phyloP scores from a whole-genome alignment of 1,140 invertebrate genomes.

The Leguminivora glycinivorella region DNA sequence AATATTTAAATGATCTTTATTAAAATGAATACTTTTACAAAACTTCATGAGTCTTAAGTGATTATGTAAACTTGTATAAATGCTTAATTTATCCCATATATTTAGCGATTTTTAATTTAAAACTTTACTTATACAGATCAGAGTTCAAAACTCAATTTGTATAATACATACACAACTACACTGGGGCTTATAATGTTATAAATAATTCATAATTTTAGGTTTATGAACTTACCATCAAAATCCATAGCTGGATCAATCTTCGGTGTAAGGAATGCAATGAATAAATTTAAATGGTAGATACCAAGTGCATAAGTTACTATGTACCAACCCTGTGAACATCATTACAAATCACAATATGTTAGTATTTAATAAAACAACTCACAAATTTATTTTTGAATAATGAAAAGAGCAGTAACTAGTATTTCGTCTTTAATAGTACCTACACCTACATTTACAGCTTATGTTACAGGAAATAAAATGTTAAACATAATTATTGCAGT shows the following conservation, averaged over 20 bases:
- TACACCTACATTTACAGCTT: no score
- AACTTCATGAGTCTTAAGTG: not conserved
- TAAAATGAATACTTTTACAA: not conserved
- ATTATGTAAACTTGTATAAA: not conserved
- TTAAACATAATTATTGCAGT: constrained; percentile 3
- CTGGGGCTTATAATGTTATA: not conserved
- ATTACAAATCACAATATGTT: no score
- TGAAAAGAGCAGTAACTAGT: no score
- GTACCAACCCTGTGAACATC: constrained; percentile 96
- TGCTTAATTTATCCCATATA: not conserved
- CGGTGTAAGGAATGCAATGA: constrained; percentile 99
- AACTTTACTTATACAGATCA: no score
- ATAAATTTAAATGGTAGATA: constrained; percentile 99
- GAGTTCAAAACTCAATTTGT: no score
- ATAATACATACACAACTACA: no score
- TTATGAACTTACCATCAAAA: constrained; percentile 87
- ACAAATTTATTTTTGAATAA: no score
- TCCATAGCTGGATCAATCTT: constrained; percentile 98
- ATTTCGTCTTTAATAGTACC: no score
- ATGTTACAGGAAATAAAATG: not conserved
- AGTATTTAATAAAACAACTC: no score
- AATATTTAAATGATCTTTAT: not conserved
- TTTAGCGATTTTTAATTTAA: no score
- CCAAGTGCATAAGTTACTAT: constrained; percentile 99
- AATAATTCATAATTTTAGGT: not conserved